Evolutionary conservation across 2,113 vertebrate species (phyloP).

Genomic region (Cyprinodon variegatus): DNA sequence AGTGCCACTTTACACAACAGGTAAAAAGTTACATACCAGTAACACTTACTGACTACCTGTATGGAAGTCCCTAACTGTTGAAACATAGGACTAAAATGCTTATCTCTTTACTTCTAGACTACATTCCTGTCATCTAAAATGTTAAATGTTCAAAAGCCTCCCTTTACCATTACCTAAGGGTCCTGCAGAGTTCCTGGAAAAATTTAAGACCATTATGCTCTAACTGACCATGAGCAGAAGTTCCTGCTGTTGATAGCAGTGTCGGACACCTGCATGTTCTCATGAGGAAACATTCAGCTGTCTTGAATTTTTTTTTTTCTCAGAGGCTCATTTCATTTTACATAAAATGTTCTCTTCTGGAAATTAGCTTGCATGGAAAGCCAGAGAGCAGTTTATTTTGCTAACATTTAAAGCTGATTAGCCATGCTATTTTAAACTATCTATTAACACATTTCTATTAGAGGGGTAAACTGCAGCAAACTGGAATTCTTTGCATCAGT

Average conservation of each 20-base stretch:
- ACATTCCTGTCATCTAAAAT: neutral
- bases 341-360: slow-evolving; percentile 18
- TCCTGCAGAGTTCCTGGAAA: slow-evolving; percentile 25
- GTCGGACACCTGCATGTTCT: slow-evolving; percentile 43
- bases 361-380: slow-evolving; percentile 30
- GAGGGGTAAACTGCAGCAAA: slow-evolving; percentile 13
- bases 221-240: slow-evolving; percentile 30
- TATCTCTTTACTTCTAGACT: no score
- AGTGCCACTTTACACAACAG: no score
- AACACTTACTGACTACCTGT: no score
- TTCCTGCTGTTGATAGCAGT: slow-evolving; percentile 20
- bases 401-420: slow-evolving; percentile 44
- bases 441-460: slow-evolving; percentile 29
- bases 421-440: slow-evolving; percentile 35
- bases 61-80: no score
- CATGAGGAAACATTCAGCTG: slow-evolving; percentile 30
- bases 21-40: no score
- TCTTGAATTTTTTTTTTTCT: slow-evolving; percentile 29
- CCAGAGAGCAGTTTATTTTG: slow-evolving; percentile 33
- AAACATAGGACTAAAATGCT: no score
- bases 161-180: neutral
- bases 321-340: slow-evolving; percentile 18
- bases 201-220: slow-evolving; percentile 24
- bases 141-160: neutral
- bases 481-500: slow-evolving; percentile 24